These are phyloP conservation scores for Dipodomys ordii DNA, from an alignment of 2,113 vertebrate genomes.

Conservation along the genomic window DNA sequence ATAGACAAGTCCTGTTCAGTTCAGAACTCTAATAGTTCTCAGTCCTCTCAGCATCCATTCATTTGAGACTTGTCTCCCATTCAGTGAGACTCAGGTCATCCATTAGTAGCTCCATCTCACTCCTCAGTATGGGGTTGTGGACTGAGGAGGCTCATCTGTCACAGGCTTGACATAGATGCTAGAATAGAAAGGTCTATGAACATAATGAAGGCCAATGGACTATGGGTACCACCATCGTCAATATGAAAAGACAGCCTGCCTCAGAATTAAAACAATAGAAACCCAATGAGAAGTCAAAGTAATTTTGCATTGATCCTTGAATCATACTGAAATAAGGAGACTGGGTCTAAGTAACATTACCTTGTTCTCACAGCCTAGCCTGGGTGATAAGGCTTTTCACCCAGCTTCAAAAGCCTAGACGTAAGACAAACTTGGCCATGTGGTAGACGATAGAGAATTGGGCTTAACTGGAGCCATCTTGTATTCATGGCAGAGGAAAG, in stretches of 20 bases:
- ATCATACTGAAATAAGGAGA: neutral
- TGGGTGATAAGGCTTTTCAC: too few species aligned
- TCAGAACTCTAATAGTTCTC: neutral
- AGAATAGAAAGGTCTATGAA: neutral
- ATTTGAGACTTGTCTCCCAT: neutral
- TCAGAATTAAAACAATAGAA: neutral
- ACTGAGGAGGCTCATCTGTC: neutral
- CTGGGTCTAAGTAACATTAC: too few species aligned
- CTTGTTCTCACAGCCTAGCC: too few species aligned
- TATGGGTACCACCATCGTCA: neutral
- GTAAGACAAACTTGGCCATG: too few species aligned
- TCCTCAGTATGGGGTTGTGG: neutral
- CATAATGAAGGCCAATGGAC: neutral
- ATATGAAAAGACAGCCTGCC: neutral
- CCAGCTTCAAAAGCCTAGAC: too few species aligned
- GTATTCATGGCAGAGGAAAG: too few species aligned
- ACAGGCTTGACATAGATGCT: neutral
- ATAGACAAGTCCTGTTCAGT: neutral
- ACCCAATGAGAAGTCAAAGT: neutral
- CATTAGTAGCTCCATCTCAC: neutral
- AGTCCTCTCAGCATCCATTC: neutral
- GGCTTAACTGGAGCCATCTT: too few species aligned
- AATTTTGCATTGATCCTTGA: neutral
- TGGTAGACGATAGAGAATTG: too few species aligned
- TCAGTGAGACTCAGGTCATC: neutral